These are phyloP conservation scores for Illadopsis cleaveri DNA, from an alignment of 2,113 vertebrate species.

Conservation along the genomic window DNA sequence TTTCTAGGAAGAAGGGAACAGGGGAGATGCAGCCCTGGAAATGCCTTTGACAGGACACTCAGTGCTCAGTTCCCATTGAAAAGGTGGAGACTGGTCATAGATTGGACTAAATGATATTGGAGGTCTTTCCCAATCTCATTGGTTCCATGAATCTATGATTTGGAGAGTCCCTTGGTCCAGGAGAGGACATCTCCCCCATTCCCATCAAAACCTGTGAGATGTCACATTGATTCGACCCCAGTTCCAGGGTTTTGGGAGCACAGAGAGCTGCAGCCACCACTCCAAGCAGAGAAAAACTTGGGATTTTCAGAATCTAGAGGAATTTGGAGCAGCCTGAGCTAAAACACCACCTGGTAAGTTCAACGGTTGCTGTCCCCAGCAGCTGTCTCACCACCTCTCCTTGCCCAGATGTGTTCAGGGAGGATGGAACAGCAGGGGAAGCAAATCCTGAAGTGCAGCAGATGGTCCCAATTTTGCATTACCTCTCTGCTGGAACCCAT, in stretches of 20 bases:
- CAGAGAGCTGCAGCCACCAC: fast-evolving
- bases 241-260: fast-evolving
- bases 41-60: background rate
- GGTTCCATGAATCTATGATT: background rate
- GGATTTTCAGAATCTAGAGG: background rate
- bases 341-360: background rate
- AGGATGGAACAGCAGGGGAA: background rate
- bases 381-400: background rate
- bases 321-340: background rate
- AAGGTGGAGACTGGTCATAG: background rate
- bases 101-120: background rate
- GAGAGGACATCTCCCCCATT: background rate
- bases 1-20: background rate
- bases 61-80: background rate
- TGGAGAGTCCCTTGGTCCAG: background rate
- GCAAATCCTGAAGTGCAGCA: background rate
- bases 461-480: background rate
- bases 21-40: background rate
- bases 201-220: fast-evolving
- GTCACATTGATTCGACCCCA: fast-evolving
- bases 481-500: background rate
- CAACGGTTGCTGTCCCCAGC: background rate
- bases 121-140: background rate
- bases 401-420: background rate
- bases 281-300: background rate